Base-by-base conservation (phyloP, 2,888 invertebrate genomes). In the Drosophila niveifrons region DNA sequence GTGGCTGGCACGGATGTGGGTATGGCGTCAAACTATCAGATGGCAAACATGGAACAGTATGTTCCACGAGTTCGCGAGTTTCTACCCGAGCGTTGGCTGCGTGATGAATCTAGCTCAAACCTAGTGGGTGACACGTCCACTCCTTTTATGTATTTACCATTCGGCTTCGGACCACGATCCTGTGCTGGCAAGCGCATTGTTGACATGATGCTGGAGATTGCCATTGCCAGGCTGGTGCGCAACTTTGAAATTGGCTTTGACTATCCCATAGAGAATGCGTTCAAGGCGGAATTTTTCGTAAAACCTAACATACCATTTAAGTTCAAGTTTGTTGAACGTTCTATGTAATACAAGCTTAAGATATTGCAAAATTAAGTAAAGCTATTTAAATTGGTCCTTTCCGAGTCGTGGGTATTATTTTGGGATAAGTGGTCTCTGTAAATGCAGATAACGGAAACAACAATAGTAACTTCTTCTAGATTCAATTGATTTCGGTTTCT, bases 71-170 rank as follows among this genome's bases (percentile, higher is more conserved):
- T 95, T 0, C 89, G 93, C 0, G 93, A 94, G 65, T 97, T 94
- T 84, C 89, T 95, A 18, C 97, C 97, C 0, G 96, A 97, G 89
- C 93, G 97, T 28, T 97, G 97, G 97, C 74, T 94, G 36, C 93
- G 93, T 0, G 69, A 67, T 13, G 75, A 73, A 2, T 28, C 57
- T 34, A 66, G 72, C 15, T 36, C 72, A 2, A 75, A 71, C 3
- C 57, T 80, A 2, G 74, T 79, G 11, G 82, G 78, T 0, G 76
- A 78, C 7, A 81, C 80, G 1, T 59, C 78, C 18, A 87, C 88
- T 41, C 90, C 91, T 0, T 91, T 91, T 50, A 80, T 90, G 72
- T 91, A 90, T 68, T 39, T 90, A 10, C 91, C 92, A 0, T 92
- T 91, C 51, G 91, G 91, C 0, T 90, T 91, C 41, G 92, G 91